A percentile compares a stretch with the other conserved stretches of the same genome.
Conservation (phyloP, 2,113 vertebrate species). For the Phalacrocorax carbo region DNA sequence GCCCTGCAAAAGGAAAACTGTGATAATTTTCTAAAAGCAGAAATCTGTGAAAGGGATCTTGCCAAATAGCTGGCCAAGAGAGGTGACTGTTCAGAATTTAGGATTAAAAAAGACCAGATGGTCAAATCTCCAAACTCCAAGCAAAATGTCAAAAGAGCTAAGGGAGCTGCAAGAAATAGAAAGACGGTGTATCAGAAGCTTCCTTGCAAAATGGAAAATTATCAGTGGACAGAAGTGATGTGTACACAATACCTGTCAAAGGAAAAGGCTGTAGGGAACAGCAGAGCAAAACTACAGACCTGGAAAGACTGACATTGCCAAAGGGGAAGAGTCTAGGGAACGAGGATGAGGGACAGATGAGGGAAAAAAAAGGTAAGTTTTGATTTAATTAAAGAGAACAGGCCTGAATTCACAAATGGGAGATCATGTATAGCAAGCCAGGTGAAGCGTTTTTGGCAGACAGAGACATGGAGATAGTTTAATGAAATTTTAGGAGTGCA, state of each 20-base stretch:
- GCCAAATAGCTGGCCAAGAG: neutral
- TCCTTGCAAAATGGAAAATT: neutral
- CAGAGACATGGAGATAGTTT: neutral
- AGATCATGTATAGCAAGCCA: neutral
- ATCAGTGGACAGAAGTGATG: neutral
- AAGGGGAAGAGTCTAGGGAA: neutral
- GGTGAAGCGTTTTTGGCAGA: neutral
- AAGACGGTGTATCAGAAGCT: neutral
- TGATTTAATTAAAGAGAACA: conserved; percentile 3
- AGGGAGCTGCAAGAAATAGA: neutral
- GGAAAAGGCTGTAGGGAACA: neutral
- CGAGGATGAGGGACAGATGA: neutral
- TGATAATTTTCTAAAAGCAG: neutral
- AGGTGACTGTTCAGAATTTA: neutral
- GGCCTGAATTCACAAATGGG: neutral
- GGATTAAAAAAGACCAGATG: conserved; percentile 1
- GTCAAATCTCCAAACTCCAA: neutral
- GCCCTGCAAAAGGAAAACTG: neutral
- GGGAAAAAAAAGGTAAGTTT: neutral
- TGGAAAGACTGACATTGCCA: neutral
- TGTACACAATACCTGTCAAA: neutral
- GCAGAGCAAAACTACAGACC: neutral
- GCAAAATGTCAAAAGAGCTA: neutral
- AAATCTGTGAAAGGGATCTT: neutral
- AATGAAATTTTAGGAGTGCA: neutral